A percentile compares a stretch with the other conserved stretches of the same genome.
Evolutionary conservation across 2,888 invertebrate genomes (phyloP).

Genomic region (Adineta ricciae): DNA sequence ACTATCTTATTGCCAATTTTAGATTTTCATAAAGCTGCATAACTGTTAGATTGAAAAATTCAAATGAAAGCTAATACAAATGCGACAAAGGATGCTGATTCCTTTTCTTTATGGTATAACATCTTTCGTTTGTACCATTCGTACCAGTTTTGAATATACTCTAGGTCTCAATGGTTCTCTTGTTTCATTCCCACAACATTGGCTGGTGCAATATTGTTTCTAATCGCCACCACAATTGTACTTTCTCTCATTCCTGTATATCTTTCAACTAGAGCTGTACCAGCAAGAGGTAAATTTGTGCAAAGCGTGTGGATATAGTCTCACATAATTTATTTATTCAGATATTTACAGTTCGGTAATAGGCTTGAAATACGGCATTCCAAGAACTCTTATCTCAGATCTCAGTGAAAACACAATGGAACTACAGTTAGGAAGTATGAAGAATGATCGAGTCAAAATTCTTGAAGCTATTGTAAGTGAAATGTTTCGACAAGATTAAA

Average conservation of each 20-base stretch:
- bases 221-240: not conserved
- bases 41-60: no score
- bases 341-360: not conserved
- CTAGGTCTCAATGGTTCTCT: not conserved
- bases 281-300: not conserved
- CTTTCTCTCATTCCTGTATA: not conserved
- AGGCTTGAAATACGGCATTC: not conserved
- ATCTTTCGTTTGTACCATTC: no score
- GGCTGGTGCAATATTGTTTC: not conserved
- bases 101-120: no score
- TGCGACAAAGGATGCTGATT: no score
- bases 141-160: not conserved
- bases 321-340: not conserved
- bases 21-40: no score
- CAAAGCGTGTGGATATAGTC: not conserved
- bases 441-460: not conserved
- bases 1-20: no score
- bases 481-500: not conserved
- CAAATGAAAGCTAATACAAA: no score
- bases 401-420: not conserved
- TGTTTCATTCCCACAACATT: not conserved
- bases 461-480: not conserved
- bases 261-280: not conserved
- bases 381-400: not conserved
- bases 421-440: not conserved